A percentile compares a stretch with the other conserved stretches of the same genome.
Evolutionary conservation across 1,140 invertebrate genomes (phyloP).

Genomic region (Physella acuta): DNA sequence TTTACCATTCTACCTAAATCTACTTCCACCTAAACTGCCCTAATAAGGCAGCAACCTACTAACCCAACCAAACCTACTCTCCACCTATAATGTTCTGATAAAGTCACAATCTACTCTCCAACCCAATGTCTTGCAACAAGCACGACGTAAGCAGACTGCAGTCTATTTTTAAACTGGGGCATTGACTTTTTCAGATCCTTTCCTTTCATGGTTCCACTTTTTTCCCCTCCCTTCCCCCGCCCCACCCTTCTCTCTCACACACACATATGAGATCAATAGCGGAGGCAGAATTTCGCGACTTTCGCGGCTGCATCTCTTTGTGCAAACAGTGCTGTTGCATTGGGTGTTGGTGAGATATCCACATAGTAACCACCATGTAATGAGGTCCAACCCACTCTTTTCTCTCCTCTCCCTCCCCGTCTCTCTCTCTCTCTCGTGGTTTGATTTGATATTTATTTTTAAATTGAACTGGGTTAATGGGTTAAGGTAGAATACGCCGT

Average conservation of each 20-base stretch:
- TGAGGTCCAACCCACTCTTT: background rate
- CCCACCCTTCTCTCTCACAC: background rate
- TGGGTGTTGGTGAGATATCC: too few species aligned
- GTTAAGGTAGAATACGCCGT: too few species aligned
- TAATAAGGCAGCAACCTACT: too few species aligned
- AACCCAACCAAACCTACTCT: too few species aligned
- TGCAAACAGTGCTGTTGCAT: background rate
- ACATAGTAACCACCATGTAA: too few species aligned
- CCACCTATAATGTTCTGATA: too few species aligned
- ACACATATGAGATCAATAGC: background rate
- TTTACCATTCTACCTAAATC: too few species aligned
- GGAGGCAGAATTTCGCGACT: background rate
- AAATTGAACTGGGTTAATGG: too few species aligned
- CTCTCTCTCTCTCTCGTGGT: background rate
- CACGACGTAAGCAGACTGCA: constrained; percentile 16
- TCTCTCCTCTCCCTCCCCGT: background rate
- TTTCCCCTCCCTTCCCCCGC: background rate
- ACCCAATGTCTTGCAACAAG: background rate
- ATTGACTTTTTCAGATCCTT: constrained; percentile 3
- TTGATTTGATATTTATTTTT: too few species aligned
- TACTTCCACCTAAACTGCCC: too few species aligned
- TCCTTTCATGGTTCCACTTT: background rate
- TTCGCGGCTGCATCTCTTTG: background rate
- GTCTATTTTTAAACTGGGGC: constrained; percentile 13
- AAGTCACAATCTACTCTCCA: background rate